These are phyloP conservation scores for Dendroctonus ponderosae DNA, from an alignment of 1,140 invertebrate genomes.

Conservation along the genomic window DNA sequence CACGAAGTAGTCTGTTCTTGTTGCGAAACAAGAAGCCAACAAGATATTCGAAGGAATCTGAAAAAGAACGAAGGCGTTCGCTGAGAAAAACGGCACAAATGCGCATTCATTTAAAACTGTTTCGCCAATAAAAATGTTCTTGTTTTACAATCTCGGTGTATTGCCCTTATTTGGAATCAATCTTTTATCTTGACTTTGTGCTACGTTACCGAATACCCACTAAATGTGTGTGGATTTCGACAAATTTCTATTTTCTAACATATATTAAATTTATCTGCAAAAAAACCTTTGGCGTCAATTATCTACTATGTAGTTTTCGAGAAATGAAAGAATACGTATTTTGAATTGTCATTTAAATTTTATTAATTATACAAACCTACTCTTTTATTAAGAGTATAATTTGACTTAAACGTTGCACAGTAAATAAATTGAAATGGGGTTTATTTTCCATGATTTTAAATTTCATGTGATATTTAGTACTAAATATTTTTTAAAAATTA, in stretches of 20 bases:
- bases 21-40: constrained; percentile 16
- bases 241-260: background rate
- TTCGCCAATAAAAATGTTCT: constrained; percentile 31
- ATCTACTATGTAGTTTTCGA: no score
- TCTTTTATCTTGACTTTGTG: background rate
- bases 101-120: constrained; percentile 33
- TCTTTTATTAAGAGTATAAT: no score
- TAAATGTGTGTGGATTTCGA: background rate
- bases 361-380: no score
- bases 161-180: constrained; percentile 22
- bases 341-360: no score
- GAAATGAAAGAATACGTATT: no score
- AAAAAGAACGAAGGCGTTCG: constrained; percentile 24
- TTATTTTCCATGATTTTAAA: no score
- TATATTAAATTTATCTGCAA: no score
- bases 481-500: background rate
- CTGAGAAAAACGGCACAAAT: constrained; percentile 28
- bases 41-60: constrained; percentile 16
- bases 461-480: background rate
- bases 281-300: no score
- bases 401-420: no score
- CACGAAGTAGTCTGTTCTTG: constrained; percentile 10
- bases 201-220: background rate
- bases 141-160: constrained; percentile 24
- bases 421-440: no score